phyloP scores from a whole-genome alignment of 2,888 invertebrate genomes.

The Ophion obscuratus region DNA sequence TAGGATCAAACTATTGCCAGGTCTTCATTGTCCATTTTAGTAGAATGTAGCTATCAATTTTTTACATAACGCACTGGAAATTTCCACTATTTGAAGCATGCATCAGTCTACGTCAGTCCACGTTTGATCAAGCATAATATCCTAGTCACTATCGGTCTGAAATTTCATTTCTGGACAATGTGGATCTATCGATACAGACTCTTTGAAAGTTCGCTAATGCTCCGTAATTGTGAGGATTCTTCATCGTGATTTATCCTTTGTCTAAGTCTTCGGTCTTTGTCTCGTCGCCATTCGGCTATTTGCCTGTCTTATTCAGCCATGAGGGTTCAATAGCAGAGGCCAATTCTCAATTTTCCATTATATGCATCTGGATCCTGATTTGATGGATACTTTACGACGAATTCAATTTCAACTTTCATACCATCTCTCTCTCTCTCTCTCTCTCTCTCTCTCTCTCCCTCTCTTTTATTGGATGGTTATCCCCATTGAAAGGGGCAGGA shows the following conservation, averaged over 20 bases:
- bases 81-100: no score
- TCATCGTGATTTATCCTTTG: constrained; percentile 11
- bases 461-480: not conserved
- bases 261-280: not conserved
- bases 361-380: constrained; percentile 1
- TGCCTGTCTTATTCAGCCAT: not conserved
- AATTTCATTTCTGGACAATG: not conserved
- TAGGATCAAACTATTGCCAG: no score
- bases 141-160: not conserved
- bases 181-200: not conserved
- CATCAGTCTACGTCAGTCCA: no score
- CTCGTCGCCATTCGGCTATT: not conserved
- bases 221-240: constrained; percentile 2
- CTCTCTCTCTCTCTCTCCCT: not conserved
- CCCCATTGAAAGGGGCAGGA: constrained; percentile 29
- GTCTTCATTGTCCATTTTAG: no score
- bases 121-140: not conserved
- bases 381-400: constrained; percentile 30
- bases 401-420: constrained; percentile 35
- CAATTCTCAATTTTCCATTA: constrained; percentile 39
- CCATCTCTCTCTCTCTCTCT: constrained; percentile 5
- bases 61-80: no score
- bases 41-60: no score
- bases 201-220: not conserved
- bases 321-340: constrained; percentile 21